Evolutionary conservation across 1,140 invertebrate genomes (phyloP), one percentile per base, ranked within the genome.

Genomic region (Megalopta genalis): DNA sequence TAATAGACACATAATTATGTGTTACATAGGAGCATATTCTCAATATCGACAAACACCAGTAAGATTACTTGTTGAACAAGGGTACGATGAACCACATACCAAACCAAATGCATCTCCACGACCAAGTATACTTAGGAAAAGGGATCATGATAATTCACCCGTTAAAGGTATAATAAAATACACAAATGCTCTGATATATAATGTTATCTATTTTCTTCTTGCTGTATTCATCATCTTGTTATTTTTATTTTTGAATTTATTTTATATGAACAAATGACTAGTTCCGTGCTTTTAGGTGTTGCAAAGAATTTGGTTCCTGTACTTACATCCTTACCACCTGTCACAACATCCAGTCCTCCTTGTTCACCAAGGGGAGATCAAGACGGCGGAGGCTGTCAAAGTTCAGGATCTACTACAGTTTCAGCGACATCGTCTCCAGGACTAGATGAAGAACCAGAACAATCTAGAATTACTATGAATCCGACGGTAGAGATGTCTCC

Each of bases 371-470:
- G 91, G 65, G 93, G 91, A 46, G 94, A 93, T 72, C 86, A 88
- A 10, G 93, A 93, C 71, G 92, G 90, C 37, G 91, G 91, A 62
- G 91, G 91, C 63, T 91, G 93, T 73, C 93, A 94, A 70, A 94
- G 94, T 91, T 92, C 94, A 64, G 96, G 96, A n/a, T 96, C 96
- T 0, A 96, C 96, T 0, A 97, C 96, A 0, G 95, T 96, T 2
- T 96, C 96, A 2, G 96, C 96, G 0, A 96, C 96, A n/a, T 96
- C 96, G 0, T 96, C 95, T 52, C 96, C 96, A 2, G 95, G 94
- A 8, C 92, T 95, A 39, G 95, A 95, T 54, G 96, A 96, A 80
- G 94, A 94, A 63, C 93, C 94, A 60, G 94, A 95, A 71, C 87
- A 92, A 82, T 88, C 92, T 8, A 89, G 92, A 67, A 90, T 91